phyloP scores from a whole-genome alignment of 2,113 vertebrate species.

The Colius striatus region DNA sequence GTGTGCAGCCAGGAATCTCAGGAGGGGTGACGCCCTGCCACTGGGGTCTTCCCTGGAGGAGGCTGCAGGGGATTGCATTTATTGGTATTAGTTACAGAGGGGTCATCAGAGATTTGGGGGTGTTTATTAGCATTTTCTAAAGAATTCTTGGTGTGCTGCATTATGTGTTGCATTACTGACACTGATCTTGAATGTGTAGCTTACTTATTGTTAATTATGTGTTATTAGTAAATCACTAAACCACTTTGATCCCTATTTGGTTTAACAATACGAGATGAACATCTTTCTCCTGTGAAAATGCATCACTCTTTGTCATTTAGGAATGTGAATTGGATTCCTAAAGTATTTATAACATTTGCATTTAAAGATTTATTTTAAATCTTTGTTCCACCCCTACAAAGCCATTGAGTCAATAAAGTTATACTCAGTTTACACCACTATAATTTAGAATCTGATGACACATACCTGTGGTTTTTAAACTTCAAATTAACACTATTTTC shows the following conservation, averaged over 20 bases:
- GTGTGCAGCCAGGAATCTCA: not conserved
- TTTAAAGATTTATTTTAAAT: not conserved
- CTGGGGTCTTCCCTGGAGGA: accelerated
- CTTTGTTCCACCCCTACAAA: not conserved
- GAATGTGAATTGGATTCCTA: not conserved
- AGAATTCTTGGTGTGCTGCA: accelerated
- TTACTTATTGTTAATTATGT: not conserved
- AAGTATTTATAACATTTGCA: not conserved
- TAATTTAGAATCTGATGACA: not conserved
- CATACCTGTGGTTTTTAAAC: not conserved
- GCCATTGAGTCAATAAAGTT: not conserved
- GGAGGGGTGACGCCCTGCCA: accelerated
- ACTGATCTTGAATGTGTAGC: not conserved
- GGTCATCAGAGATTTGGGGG: not conserved
- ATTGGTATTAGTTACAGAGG: not conserved
- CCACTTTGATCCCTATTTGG: accelerated
- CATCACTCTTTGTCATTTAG: not conserved
- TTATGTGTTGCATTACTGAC: not conserved
- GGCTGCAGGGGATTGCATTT: too few relatives aligned
- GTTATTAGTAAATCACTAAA: not conserved
- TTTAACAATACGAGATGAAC: not conserved
- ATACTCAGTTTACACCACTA: not conserved
- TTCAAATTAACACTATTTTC: not conserved
- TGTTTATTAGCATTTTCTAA: not conserved
- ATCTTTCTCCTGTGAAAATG: not conserved